Base-by-base conservation (phyloP, 2,888 invertebrate genomes). In the Dicyrtomina minuta region DNA sequence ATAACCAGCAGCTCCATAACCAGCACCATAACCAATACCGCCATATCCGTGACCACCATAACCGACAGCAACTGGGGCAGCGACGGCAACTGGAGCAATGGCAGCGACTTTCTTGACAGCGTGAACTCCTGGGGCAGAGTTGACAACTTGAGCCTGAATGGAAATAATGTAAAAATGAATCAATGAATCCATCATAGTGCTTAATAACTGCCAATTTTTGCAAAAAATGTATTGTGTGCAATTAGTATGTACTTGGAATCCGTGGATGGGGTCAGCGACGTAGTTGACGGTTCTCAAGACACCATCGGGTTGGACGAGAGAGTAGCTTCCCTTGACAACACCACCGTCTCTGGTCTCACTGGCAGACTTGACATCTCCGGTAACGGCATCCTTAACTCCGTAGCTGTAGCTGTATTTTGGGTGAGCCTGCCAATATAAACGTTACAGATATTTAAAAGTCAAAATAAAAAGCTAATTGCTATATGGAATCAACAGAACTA, bases 361-460 rank as follows among this genome's bases (percentile, higher is more conserved):
- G 13, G 71, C 71, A 43, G 64, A 60, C 44, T 70, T 70, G 20
- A 59, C 86, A 81, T 90, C 89, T 66, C 89, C 89, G 24, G 88
- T 88, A 75, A 86, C 84, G 5, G 88, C 88, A 81, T 91, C 90
- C 78, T 89, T 88, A 43, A 91, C 89, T 61, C 90, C 90, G 79
- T 90, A 91, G 0, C 89, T 86, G 81, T 89, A 91, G 49, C 86
- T 85, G 80, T 91, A 91, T 81, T 90, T 89, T 17, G 90, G 90
- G 80, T 88, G 88, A n/a, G 67, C 70, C 62, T 67, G 27, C 8
- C 49, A 24, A 33, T 33, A n/a, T n/a, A n/a, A n/a, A n/a, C n/a
- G n/a, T n/a, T n/a, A n/a, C n/a, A n/a, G n/a, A n/a, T n/a, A n/a
- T n/a, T n/a, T n/a, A n/a, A n/a, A n/a, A n/a, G n/a, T n/a, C n/a